Conservation (phyloP, 2,113 vertebrate genomes). For the Hystrix cristata region DNA sequence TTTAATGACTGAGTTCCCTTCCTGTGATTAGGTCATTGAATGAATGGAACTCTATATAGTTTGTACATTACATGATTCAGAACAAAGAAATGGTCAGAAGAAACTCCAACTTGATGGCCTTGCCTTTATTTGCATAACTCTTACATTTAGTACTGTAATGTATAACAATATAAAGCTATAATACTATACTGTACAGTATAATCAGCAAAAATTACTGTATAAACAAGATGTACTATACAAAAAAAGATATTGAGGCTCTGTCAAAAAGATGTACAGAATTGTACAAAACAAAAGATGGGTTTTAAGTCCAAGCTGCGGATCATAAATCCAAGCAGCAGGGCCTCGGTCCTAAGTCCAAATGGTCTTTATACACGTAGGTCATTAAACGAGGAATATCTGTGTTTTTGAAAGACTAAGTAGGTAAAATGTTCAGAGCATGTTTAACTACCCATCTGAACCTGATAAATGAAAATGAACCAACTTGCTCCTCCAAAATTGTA, state of each 20-base stretch:
- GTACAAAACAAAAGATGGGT: neutral
- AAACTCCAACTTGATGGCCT: neutral
- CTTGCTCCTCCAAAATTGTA: rapidly evolving
- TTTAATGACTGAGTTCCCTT: neutral
- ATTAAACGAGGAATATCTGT: neutral
- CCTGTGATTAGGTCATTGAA: neutral
- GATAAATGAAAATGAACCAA: neutral
- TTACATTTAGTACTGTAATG: neutral
- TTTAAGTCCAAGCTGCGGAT: neutral
- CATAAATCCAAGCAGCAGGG: neutral
- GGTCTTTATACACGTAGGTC: neutral
- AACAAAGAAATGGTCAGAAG: neutral
- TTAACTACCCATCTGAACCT: neutral
- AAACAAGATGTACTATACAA: neutral
- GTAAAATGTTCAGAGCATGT: neutral
- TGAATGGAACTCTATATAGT: neutral
- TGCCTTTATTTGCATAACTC: neutral
- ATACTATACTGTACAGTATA: neutral
- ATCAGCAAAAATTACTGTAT: neutral
- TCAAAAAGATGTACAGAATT: neutral
- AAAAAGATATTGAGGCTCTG: neutral
- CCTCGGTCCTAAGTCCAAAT: neutral
- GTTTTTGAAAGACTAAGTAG: neutral
- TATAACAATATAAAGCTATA: neutral
- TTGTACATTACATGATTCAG: neutral